Evolutionary conservation across 2,113 vertebrate genomes (phyloP), one percentile per base, ranked within the genome.

Genomic region (Syngnathoides biaculeatus): DNA sequence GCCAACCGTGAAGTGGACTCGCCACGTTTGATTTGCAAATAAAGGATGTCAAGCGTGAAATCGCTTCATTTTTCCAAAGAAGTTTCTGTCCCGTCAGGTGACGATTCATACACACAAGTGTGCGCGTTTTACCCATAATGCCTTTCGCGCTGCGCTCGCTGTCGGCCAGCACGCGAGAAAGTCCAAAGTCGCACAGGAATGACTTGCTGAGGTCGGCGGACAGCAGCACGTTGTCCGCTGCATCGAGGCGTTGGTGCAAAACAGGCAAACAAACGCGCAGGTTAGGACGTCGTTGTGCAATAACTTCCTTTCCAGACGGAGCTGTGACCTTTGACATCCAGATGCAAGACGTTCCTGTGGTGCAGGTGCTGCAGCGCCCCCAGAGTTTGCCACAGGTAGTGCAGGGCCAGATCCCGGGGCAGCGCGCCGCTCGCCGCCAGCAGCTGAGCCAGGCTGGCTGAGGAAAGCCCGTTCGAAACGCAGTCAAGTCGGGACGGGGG

Each of bases 141-240:
- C 8, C 38, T 61, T 61, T n/a, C 9, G 59, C 22, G 77, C 91
- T 94, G 82, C 88, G 65, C 35, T 93, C 92, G 0, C 88, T 89
- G 0, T 90, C 89, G 8, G 92, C 94, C 20, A 96, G 88, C 47
- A 89, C 92, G 87, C 94, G 88, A 2, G 96, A 94, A 68, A 95
- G 94, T 58, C 97, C 97, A 7, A 99, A 99, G 88, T 99, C 97
- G 40, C 96, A 97, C 67, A 99, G 94, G 67, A 94, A 95, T 4
- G 92, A 93, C 6, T 92, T 89, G 79, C 87, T 93, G 47, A 94
- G 93, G 19, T 96, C 93, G 0, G 89, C 91, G 14, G 96, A 97
- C 84, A 98, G 91, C 72, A 99, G 92, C 78, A 99, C 92, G 0
- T 99, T 99, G 88, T 98, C 97, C 69, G 93, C 97, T 99, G 91